These are phyloP conservation scores for Drosophila bunnanda DNA, from an alignment of 2,888 invertebrate species.

Conservation along the genomic window DNA sequence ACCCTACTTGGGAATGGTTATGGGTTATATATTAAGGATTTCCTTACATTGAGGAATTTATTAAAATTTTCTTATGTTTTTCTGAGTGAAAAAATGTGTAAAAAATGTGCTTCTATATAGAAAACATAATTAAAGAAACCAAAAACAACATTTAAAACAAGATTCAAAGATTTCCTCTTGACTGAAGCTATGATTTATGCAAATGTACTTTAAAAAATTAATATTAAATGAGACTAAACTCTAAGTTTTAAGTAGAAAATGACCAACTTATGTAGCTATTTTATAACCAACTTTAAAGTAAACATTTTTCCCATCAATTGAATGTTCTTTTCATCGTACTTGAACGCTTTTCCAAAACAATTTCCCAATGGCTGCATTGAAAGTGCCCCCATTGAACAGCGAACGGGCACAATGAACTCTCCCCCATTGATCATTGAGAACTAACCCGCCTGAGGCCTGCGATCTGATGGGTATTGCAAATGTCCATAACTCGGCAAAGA, in stretches of 20 bases:
- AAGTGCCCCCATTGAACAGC: constrained; percentile 16
- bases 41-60: no score
- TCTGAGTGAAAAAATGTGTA: no score
- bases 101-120: rapidly evolving
- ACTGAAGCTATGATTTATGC: no score
- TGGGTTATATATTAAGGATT: no score
- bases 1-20: constrained; percentile 52
- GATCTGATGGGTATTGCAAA: constrained; percentile 47
- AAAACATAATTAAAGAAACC: not conserved
- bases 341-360: constrained; percentile 2
- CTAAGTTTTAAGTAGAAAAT: not conserved
- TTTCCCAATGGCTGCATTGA: constrained; percentile 7
- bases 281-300: not conserved
- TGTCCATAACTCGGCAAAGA: constrained; percentile 60
- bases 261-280: no score
- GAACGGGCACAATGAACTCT: constrained; percentile 16
- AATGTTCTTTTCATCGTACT: not conserved
- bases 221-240: not conserved
- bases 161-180: no score
- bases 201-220: not conserved
- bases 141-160: not conserved
- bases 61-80: not conserved
- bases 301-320: not conserved
- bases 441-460: not conserved
- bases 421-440: constrained; percentile 10